These are phyloP conservation scores for Nestor notabilis DNA, from an alignment of 2,113 vertebrate species.

Conservation along the genomic window DNA sequence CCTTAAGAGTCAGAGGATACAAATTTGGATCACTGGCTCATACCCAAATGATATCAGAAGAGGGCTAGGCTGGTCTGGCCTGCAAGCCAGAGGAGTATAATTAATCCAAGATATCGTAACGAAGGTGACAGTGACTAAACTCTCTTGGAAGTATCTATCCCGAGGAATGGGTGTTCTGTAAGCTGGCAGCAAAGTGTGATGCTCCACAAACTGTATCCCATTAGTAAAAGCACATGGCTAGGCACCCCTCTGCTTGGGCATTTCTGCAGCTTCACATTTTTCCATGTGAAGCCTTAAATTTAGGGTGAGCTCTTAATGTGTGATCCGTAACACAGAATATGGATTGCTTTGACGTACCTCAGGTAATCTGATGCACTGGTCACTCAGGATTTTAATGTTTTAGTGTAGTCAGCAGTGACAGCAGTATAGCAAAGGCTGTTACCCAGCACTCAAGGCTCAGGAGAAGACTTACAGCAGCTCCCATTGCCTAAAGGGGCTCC, in stretches of 20 bases:
- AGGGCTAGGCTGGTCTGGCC: not conserved
- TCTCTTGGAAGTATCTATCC: not conserved
- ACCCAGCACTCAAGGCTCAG: not conserved
- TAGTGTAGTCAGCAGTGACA: not conserved
- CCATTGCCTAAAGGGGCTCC: not conserved
- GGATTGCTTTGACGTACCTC: not conserved
- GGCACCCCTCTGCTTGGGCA: rapidly evolving
- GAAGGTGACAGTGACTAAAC: not conserved
- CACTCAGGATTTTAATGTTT: not conserved
- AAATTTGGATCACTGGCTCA: not conserved
- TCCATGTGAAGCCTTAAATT: not conserved
- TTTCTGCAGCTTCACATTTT: not conserved
- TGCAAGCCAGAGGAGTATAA: not conserved
- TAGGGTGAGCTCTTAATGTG: not conserved
- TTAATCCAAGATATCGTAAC: not conserved
- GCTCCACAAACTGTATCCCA: not conserved
- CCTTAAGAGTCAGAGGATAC: not conserved
- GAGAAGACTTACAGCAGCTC: not conserved
- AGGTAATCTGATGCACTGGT: not conserved
- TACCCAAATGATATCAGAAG: not conserved
- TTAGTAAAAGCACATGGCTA: not conserved
- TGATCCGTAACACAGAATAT: not conserved
- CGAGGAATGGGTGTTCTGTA: not conserved
- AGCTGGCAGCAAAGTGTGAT: rapidly evolving
- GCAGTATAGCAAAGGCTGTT: not conserved